A percentile compares a stretch with the other conserved stretches of the same genome.
These are phyloP conservation scores for Steinernema hermaphroditum DNA, from an alignment of 2,888 invertebrate species.

Conservation along the genomic window DNA sequence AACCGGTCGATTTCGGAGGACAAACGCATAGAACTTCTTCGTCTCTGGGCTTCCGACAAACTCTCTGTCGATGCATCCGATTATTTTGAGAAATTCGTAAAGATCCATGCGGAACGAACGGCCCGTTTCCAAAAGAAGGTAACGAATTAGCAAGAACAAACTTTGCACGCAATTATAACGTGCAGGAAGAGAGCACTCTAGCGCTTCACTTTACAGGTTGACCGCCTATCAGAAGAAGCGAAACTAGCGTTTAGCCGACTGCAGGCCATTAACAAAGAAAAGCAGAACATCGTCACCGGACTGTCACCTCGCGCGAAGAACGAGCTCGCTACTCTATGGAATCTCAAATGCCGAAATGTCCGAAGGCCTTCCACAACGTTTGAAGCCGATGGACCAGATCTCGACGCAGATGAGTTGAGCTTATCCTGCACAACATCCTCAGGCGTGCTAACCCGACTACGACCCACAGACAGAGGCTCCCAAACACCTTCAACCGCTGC, in stretches of 20 bases:
- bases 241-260: slow-evolving; percentile 20
- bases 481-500: no score
- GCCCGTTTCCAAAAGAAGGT: slow-evolving; percentile 23
- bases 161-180: not conserved
- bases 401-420: not conserved
- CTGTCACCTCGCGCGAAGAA: not conserved
- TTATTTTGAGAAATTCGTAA: slow-evolving; percentile 32
- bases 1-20: slow-evolving; percentile 31
- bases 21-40: slow-evolving; percentile 16
- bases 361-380: not conserved
- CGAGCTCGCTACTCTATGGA: slow-evolving; percentile 30
- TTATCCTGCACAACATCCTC: not conserved
- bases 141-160: not conserved
- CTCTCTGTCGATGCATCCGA: slow-evolving; percentile 28
- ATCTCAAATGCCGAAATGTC: not conserved
- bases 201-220: slow-evolving; percentile 22
- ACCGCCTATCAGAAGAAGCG: slow-evolving; percentile 30
- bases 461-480: no score
- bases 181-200: no score
- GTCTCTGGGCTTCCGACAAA: slow-evolving; percentile 28
- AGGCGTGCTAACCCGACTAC: no score
- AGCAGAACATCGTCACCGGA: slow-evolving; percentile 28
- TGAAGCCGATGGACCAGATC: not conserved
- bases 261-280: slow-evolving; percentile 31
- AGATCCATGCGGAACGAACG: slow-evolving; percentile 9